Base-by-base conservation (phyloP, 2,797 vertebrate species). In the Spinibarbus caldwelli region DNA sequence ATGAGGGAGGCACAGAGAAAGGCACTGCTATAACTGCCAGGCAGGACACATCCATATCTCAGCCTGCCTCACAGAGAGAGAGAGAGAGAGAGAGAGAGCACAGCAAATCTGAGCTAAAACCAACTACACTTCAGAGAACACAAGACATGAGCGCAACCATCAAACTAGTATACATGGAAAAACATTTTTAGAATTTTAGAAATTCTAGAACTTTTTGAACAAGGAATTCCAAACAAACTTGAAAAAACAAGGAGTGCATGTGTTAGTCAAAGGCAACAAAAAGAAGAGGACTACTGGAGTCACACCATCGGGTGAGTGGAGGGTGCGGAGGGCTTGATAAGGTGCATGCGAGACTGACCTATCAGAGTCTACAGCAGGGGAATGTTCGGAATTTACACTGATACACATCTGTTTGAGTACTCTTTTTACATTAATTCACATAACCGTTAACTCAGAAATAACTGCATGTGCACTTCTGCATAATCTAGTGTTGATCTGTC, bases 251-350 rank as follows among this genome's bases (percentile, higher is more conserved):
- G 76, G 38, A 43, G 43, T 49, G 73, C 43, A 45, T 66, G 59
- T 54, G 72, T 26, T 57, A 72, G 9, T 85, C 26, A n/a, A 77
- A 80, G 29, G 67, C 68, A 80, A 66, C 86, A 90, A 90, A 10
- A 92, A 91, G 90, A 92, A 92, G 89, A 89, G 89, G 86, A 90
- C 86, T 86, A 90, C 73, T 84, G 77, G 89, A 87, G 49, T 87
- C 86, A 52, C 90, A 87, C 31, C 89, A 91, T 85, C 88, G 87
- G 31, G 95, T 96, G 89, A 96, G 95, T 94, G 90, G 38, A 70
- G 87, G 19, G 78, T 41, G 66, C 47, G 67, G 81, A 34, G 68
- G 80, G 54, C 82, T 52, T 86, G 84, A 86, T 75, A 64, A 78
- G 84, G 68, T 82, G 68, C 62, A 86, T 59, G 54, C 26, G 72